Percentiles rank a stretch among this genome's conserved stretches.
Conservation (phyloP, 1,140 invertebrate genomes). For the Sminthurinus signatus region DNA sequence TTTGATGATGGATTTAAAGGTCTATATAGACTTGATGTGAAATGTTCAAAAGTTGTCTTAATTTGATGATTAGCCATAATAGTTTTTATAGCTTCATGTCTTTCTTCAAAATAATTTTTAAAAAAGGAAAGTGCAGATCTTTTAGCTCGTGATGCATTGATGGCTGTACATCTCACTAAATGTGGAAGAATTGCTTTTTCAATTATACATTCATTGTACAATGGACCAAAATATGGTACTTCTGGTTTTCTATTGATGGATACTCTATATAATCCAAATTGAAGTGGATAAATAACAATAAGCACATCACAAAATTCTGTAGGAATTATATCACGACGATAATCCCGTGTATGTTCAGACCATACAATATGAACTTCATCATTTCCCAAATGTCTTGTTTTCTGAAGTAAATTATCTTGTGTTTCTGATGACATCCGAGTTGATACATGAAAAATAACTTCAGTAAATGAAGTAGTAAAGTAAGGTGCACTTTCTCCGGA, state of each 20-base stretch:
- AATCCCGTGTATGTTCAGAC: constrained; percentile 94
- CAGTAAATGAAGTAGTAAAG: constrained; percentile 85
- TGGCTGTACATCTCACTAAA: constrained; percentile 81
- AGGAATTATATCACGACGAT: constrained; percentile 92
- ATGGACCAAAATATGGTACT: constrained; percentile 89
- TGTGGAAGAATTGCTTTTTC: constrained; percentile 74
- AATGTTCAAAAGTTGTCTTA: constrained; percentile 85
- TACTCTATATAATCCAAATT: constrained; percentile 70
- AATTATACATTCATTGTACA: constrained; percentile 91
- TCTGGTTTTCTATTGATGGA: constrained; percentile 78
- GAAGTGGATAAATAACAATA: constrained; percentile 91
- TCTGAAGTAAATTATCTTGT: constrained; percentile 79
- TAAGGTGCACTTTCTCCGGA: constrained; percentile 92
- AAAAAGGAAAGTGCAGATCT: constrained; percentile 78
- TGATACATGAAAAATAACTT: constrained; percentile 85
- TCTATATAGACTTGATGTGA: constrained; percentile 74
- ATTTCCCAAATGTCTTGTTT: constrained; percentile 94
- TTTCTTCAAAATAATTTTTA: constrained; percentile 89
- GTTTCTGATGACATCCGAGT: constrained; percentile 87
- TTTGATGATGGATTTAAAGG: constrained; percentile 56
- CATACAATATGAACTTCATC: constrained; percentile 99
- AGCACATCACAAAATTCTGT: constrained; percentile 99
- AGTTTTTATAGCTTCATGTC: constrained; percentile 74
- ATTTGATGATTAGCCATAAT: constrained; percentile 85
- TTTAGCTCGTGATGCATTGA: constrained; percentile 86